Evolutionary conservation across 1,140 invertebrate species (phyloP).

Genomic region (Halesus radiatus): DNA sequence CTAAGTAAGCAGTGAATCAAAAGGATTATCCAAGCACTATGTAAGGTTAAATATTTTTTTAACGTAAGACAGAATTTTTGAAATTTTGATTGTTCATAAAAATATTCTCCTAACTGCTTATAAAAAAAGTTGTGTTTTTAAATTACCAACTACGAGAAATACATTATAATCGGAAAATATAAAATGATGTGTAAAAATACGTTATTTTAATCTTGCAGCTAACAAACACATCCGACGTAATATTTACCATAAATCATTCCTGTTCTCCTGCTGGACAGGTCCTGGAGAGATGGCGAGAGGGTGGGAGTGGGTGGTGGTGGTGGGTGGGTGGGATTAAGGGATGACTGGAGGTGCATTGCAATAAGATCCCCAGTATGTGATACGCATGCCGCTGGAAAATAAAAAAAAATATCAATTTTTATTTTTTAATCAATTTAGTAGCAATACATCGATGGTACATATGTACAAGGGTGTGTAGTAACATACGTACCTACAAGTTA

Average conservation of each 20-base stretch:
- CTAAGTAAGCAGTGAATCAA: too few relatives aligned
- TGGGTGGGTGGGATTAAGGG: constrained; percentile 20
- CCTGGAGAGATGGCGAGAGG: neutral
- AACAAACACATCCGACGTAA: constrained; percentile 52
- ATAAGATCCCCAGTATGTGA: constrained; percentile 52
- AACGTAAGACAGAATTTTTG: too few relatives aligned
- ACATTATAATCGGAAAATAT: too few relatives aligned
- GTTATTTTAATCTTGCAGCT: constrained; percentile 55
- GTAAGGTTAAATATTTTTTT: too few relatives aligned
- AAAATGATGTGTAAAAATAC: constrained; percentile 32
- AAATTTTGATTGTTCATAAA: too few relatives aligned
- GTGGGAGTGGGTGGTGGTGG: constrained; percentile 1
- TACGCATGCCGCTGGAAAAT: constrained; percentile 34
- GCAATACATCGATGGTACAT: too few relatives aligned
- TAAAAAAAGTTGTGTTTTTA: too few relatives aligned
- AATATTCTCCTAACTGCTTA: too few relatives aligned
- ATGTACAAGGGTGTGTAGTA: too few relatives aligned
- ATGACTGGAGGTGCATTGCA: constrained; percentile 47
- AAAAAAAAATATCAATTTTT: constrained; percentile 43
- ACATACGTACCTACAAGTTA: too few relatives aligned
- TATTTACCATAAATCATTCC: constrained; percentile 57
- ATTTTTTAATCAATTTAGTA: neutral
- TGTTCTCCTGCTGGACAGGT: constrained; percentile 45
- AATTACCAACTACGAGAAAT: too few relatives aligned
- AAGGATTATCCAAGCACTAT: too few relatives aligned